Evolutionary conservation across 2,888 invertebrate genomes (phyloP), one percentile per base, ranked within the genome.

Genomic region (Drosophila testacea): DNA sequence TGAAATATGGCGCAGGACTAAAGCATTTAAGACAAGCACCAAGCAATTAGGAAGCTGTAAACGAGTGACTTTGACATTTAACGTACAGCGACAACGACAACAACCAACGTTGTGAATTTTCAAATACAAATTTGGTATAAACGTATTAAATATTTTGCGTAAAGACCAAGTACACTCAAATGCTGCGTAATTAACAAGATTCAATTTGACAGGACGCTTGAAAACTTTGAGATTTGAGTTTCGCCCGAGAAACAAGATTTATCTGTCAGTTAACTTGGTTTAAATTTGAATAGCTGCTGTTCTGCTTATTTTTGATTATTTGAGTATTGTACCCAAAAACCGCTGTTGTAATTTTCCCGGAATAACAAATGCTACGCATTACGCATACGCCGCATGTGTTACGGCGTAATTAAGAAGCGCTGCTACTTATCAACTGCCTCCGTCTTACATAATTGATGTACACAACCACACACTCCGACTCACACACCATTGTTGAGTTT

Each of bases 361-460:
- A 46, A 46, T 36, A 9, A 56, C 32, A 7, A 32, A 6, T 32
- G 55, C 47, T 64, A 64, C 70, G 73, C 66, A 73, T 70, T 73
- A 60, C 61, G 60, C 51, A 77, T 75, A 81, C 81, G 73, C 57
- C 68, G 42, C 47, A 62, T 70, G 56, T 44, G 70, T 32, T 55
- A 42, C 39, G 57, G 41, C 52, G 50, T 69, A 76, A 73, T 81
- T 76, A 83, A 61, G 48, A 52, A 46, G 44, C 50, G 38, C 34
- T 59, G 55, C 36, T 59, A 42, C 52, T 56, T 46, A 57, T 16
- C 51, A 54, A 38, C 41, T 52, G 32, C 47, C 65, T 42, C 22
- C 38, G n/a, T 27, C 59, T 60, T 77, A 62, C 68, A 77, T 82
- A 82, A 83, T 81, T 81, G 73, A 81, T 83, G 70, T 65, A 41